Evolutionary conservation across 2,113 vertebrate genomes (phyloP).

Genomic region (Phoxinus phoxinus): DNA sequence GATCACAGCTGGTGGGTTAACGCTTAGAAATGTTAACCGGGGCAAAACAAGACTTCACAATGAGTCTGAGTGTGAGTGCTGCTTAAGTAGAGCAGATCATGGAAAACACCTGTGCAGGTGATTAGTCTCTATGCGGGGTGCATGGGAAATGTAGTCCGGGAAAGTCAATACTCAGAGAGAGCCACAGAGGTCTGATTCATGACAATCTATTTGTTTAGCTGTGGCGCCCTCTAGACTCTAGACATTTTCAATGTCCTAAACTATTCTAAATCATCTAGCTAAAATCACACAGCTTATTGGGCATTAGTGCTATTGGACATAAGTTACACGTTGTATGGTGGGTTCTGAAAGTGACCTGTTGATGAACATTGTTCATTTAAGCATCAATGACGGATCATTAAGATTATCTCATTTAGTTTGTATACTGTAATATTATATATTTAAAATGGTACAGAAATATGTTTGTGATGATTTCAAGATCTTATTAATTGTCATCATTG

Average conservation of each 20-base stretch:
- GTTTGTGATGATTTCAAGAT: not conserved
- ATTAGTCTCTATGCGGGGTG: too few species aligned
- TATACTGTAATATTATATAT: not conserved
- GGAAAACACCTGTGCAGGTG: too few species aligned
- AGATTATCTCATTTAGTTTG: not conserved
- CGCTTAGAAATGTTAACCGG: too few species aligned
- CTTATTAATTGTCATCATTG: not conserved
- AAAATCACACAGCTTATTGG: slow-evolving; percentile 1
- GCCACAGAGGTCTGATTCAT: too few species aligned
- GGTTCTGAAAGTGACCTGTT: not conserved
- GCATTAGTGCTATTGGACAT: not conserved
- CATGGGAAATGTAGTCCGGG: too few species aligned
- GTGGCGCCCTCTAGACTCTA: not conserved
- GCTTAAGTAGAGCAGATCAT: too few species aligned
- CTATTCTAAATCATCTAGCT: not conserved
- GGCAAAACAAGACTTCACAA: too few species aligned
- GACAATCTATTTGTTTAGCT: slow-evolving; percentile 4
- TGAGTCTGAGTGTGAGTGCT: too few species aligned
- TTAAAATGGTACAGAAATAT: not conserved
- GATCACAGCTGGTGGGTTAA: too few species aligned
- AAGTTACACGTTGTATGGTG: not conserved
- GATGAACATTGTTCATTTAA: not conserved
- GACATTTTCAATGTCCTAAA: not conserved
- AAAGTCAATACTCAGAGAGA: too few species aligned
- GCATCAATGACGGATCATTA: not conserved